A percentile compares a stretch with the other conserved stretches of the same genome.
Evolutionary conservation across 2,888 invertebrate species (phyloP).

Genomic region (Hirtodrosophila alboralis): DNA sequence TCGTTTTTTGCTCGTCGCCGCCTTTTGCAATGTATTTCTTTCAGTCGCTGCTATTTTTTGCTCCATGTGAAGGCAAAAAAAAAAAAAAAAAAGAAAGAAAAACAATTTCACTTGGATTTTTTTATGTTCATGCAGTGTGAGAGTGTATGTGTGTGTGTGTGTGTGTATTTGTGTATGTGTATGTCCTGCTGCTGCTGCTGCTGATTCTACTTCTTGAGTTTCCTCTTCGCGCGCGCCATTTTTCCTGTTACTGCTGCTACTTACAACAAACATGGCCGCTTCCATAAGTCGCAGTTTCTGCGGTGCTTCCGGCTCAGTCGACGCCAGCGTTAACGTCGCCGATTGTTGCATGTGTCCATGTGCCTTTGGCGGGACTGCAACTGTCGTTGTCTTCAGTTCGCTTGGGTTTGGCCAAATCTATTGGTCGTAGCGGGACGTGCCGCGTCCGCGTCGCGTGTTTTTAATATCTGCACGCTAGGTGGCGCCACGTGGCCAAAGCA

Average conservation of each 20-base stretch:
- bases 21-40: slow-evolving; percentile 73
- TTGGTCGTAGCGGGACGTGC: slow-evolving; percentile 71
- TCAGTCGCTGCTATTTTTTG: slow-evolving; percentile 71
- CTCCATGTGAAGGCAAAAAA: slow-evolving; percentile 63
- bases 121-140: slow-evolving; percentile 45
- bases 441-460: slow-evolving; percentile 53
- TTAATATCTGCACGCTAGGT: slow-evolving; percentile 42
- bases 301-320: slow-evolving; percentile 52
- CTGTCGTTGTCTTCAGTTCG: slow-evolving; percentile 74
- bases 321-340: slow-evolving; percentile 37
- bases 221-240: slow-evolving; percentile 74
- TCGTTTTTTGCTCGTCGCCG: slow-evolving; percentile 70
- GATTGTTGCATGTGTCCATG: slow-evolving; percentile 73
- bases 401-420: slow-evolving; percentile 74
- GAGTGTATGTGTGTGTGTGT: slow-evolving; percentile 25
- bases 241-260: slow-evolving; percentile 43
- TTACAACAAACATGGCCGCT: slow-evolving; percentile 66
- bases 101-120: slow-evolving; percentile 66
- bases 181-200: slow-evolving; percentile 35
- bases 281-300: slow-evolving; percentile 64
- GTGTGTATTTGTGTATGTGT: slow-evolving; percentile 31
- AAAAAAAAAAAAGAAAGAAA: slow-evolving; percentile 36
- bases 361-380: slow-evolving; percentile 73
- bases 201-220: slow-evolving; percentile 70
- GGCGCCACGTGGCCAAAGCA: slow-evolving; percentile 49